Percentiles rank a stretch among this genome's conserved stretches.
These are phyloP conservation scores for Sphaerophoria rueppellii DNA, from an alignment of 2,888 invertebrate genomes.

Conservation along the genomic window DNA sequence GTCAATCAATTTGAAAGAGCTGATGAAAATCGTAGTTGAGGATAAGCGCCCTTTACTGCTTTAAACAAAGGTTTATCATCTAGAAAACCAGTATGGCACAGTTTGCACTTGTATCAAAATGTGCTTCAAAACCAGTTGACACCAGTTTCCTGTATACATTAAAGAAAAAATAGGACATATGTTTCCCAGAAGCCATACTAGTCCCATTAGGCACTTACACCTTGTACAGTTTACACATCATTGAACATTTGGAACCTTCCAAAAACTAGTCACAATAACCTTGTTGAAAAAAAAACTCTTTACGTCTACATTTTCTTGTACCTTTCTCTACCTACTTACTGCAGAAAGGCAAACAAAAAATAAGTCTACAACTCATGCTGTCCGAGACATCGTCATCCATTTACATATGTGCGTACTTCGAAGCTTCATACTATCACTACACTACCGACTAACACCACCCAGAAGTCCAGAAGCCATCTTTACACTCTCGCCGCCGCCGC, in stretches of 20 bases:
- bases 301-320: too few relatives aligned
- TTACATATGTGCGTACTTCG: constrained; percentile 39
- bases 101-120: too few relatives aligned
- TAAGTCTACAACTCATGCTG: constrained; percentile 36
- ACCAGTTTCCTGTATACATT: constrained; percentile 51
- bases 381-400: constrained; percentile 46
- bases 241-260: constrained; percentile 35
- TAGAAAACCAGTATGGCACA: constrained; percentile 11
- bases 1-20: too few relatives aligned
- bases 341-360: constrained; percentile 9
- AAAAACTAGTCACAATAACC: constrained; percentile 16
- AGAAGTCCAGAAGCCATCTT: constrained; percentile 56
- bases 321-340: constrained; percentile 36
- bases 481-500: constrained; percentile 10
- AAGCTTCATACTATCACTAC: constrained; percentile 48
- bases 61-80: background rate
- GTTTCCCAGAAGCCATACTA: constrained; percentile 63
- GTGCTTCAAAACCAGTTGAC: background rate
- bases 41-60: too few relatives aligned
- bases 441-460: constrained; percentile 37
- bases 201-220: constrained; percentile 10
- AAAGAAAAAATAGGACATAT: constrained; percentile 66
- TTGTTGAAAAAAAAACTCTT: background rate
- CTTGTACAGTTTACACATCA: constrained; percentile 45
- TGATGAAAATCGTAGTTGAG: too few relatives aligned